A percentile compares a stretch with the other conserved stretches of the same genome.
phyloP scores from a whole-genome alignment of 2,888 invertebrate genomes.

The Hydropsyche betteni region DNA sequence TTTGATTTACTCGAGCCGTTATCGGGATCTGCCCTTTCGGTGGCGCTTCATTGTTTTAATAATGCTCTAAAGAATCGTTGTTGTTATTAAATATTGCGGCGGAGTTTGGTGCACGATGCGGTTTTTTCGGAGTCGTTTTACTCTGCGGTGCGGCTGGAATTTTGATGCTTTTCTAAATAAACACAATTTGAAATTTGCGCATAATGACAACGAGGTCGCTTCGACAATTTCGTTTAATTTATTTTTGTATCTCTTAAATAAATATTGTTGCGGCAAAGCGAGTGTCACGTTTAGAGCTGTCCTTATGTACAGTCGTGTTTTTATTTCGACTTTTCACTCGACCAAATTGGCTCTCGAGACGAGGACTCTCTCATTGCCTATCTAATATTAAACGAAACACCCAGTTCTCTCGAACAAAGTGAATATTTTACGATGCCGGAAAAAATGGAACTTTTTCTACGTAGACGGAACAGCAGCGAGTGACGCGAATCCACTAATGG shows the following conservation, averaged over 20 bases:
- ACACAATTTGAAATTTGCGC: too few species aligned
- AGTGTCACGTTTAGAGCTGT: neutral
- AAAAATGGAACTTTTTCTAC: neutral
- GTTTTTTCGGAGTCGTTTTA: neutral
- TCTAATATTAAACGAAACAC: neutral
- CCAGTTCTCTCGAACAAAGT: neutral
- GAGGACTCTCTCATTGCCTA: neutral
- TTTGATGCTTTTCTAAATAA: too few species aligned
- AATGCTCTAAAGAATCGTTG: conserved; percentile 5
- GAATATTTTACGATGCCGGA: neutral
- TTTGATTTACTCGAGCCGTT: conserved; percentile 36
- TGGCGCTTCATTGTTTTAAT: conserved; percentile 13
- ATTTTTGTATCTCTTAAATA: too few species aligned
- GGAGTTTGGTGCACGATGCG: neutral
- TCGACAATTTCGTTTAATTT: too few species aligned
- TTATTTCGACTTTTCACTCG: neutral
- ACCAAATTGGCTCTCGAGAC: conserved; percentile 11
- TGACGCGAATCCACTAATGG: conserved; percentile 32
- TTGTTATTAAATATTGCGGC: conserved; percentile 2
- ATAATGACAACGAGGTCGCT: too few species aligned
- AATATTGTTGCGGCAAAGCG: too few species aligned
- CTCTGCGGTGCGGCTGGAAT: neutral
- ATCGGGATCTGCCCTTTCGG: conserved; percentile 22
- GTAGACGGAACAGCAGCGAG: neutral
- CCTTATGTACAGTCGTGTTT: neutral